These are phyloP conservation scores for Agrochola circellaris DNA, from an alignment of 2,888 invertebrate genomes.

Conservation along the genomic window DNA sequence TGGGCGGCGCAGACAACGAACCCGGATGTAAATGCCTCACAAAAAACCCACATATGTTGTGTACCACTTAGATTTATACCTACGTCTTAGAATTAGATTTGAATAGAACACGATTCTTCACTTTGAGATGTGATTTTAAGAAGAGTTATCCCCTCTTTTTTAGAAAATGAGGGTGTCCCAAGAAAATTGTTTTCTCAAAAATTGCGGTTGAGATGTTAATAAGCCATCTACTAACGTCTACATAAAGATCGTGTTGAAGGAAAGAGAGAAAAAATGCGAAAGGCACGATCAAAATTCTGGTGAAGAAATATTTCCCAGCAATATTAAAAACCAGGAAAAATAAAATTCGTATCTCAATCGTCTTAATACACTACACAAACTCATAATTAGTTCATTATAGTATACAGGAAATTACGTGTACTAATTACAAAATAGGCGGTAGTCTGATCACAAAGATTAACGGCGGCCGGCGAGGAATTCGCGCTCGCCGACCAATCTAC, in stretches of 20 bases:
- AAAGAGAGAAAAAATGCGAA: slow-evolving; percentile 10
- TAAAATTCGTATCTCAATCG: slow-evolving; percentile 46
- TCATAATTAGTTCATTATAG: slow-evolving; percentile 59
- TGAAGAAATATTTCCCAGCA: slow-evolving; percentile 4
- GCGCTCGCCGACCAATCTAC: slow-evolving; percentile 56
- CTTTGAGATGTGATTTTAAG: slow-evolving; percentile 30
- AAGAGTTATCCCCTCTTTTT: neutral
- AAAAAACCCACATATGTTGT: slow-evolving; percentile 73
- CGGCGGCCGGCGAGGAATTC: slow-evolving; percentile 54
- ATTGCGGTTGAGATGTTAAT: neutral
- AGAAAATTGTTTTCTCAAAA: neutral
- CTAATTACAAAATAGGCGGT: slow-evolving; percentile 66
- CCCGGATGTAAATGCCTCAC: slow-evolving; percentile 83
- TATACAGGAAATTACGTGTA: slow-evolving; percentile 66
- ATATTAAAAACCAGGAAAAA: slow-evolving; percentile 36
- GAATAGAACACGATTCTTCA: slow-evolving; percentile 44
- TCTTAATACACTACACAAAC: slow-evolving; percentile 55
- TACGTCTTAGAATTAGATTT: slow-evolving; percentile 52
- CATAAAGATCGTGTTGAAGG: neutral
- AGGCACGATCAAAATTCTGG: neutral
- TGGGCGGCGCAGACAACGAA: slow-evolving; percentile 85
- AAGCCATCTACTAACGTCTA: slow-evolving; percentile 1
- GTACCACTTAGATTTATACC: slow-evolving; percentile 50
- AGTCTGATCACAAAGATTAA: slow-evolving; percentile 68
- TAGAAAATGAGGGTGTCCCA: neutral